Conservation (phyloP, 2,113 vertebrate genomes). For the Dipodomys merriami region DNA sequence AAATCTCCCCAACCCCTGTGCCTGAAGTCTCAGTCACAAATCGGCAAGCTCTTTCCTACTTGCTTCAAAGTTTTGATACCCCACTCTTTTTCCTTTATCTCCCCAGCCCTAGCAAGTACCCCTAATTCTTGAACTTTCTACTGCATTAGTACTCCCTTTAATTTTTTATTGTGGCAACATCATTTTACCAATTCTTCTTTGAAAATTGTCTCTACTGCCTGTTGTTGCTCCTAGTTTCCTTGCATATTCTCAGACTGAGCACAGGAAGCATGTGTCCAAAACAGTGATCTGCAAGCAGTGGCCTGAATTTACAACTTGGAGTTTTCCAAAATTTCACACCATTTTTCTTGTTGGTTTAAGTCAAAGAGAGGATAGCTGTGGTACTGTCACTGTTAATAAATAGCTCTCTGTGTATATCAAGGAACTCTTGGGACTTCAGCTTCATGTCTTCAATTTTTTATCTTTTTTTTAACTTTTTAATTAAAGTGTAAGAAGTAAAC, state of each 20-base stretch:
- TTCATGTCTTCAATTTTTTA: not conserved
- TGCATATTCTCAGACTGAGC: not conserved
- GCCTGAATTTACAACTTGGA: not conserved
- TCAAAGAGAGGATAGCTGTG: not conserved
- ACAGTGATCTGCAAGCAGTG: not conserved
- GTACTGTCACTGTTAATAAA: not conserved
- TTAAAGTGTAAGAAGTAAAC: not conserved
- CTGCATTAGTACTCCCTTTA: not conserved
- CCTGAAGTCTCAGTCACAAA: not conserved
- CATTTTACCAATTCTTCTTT: not conserved
- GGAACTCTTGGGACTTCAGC: not conserved
- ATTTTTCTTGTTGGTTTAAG: not conserved
- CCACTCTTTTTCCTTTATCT: not conserved
- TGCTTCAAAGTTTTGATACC: not conserved
- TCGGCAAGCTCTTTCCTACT: not conserved
- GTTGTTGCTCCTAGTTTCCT: not conserved
- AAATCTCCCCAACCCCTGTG: accelerated
- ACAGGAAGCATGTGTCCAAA: not conserved
- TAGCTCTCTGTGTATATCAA: not conserved
- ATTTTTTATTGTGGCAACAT: not conserved
- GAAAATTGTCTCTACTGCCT: not conserved
- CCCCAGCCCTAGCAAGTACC: not conserved
- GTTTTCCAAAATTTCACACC: not conserved
- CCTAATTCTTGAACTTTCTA: not conserved
- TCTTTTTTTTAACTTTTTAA: not conserved